These are phyloP conservation scores for Torymus aiolomorphi DNA, from an alignment of 2,888 invertebrate genomes.

Conservation along the genomic window DNA sequence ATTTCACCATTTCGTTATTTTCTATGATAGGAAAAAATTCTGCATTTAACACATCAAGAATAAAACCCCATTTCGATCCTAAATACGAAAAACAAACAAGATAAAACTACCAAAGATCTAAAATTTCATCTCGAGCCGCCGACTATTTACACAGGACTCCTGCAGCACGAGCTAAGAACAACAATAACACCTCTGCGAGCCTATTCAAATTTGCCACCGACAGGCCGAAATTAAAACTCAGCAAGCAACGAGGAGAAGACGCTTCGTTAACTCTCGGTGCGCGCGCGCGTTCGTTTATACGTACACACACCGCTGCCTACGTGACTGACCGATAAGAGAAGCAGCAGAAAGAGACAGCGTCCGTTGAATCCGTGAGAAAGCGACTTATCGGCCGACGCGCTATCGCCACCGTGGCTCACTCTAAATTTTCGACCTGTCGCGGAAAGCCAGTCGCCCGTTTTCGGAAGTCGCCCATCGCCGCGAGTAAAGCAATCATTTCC, in stretches of 20 bases:
- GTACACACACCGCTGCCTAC: not conserved
- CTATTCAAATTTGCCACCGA: too few relatives aligned
- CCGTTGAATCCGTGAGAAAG: slow-evolving; percentile 51
- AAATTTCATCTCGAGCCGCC: too few relatives aligned
- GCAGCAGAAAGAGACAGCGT: slow-evolving; percentile 13
- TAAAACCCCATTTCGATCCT: too few relatives aligned
- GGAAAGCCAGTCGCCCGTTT: not conserved
- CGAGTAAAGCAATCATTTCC: slow-evolving; percentile 13
- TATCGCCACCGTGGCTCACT: not conserved
- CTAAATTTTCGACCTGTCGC: slow-evolving; percentile 38
- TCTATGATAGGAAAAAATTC: too few relatives aligned
- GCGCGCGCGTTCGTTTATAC: not conserved
- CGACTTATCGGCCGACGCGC: slow-evolving; percentile 35
- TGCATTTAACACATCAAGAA: too few relatives aligned
- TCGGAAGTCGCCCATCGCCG: not conserved
- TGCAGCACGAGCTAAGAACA: too few relatives aligned
- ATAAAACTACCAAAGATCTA: too few relatives aligned
- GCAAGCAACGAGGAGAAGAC: slow-evolving; percentile 1
- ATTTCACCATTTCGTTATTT: too few relatives aligned
- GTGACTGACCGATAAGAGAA: slow-evolving; percentile 50
- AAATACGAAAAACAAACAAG: too few relatives aligned
- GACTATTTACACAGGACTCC: too few relatives aligned
- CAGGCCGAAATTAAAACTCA: too few relatives aligned
- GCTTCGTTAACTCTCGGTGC: slow-evolving; percentile 22
- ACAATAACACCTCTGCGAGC: too few relatives aligned